Conservation (phyloP, 2,888 invertebrate species). For the Aphrophora alni region DNA sequence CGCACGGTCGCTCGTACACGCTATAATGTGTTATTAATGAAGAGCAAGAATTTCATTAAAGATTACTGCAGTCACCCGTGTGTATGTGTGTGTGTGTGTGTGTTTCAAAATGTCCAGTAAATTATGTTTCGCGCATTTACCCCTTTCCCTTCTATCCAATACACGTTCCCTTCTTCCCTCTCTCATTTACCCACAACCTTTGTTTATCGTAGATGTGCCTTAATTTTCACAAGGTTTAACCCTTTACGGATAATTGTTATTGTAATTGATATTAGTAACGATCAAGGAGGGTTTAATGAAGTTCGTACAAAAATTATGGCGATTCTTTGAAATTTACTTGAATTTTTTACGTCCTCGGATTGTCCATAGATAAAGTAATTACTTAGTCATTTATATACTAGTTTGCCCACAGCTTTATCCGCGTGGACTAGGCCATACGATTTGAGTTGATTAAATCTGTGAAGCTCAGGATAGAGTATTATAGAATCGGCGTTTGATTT, state of each 20-base stretch:
- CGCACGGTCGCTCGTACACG: conserved; percentile 36
- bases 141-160: conserved; percentile 17
- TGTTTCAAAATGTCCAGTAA: conserved; percentile 48
- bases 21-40: conserved; percentile 52
- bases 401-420: too few relatives aligned
- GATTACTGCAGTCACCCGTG: conserved; percentile 46
- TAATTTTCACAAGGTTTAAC: background rate
- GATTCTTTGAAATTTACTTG: too few relatives aligned
- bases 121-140: conserved; percentile 40
- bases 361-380: too few relatives aligned
- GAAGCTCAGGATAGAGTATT: too few relatives aligned
- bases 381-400: too few relatives aligned
- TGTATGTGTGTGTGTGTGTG: conserved; percentile 28
- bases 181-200: background rate
- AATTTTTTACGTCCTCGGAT: too few relatives aligned
- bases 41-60: conserved; percentile 52
- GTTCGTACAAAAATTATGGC: too few relatives aligned
- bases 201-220: background rate
- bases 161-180: background rate
- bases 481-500: too few relatives aligned
- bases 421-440: too few relatives aligned
- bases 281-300: too few relatives aligned
- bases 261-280: background rate
- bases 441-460: too few relatives aligned
- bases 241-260: background rate